Evolutionary conservation across 2,888 invertebrate genomes (phyloP).

Genomic region (Dryobota labecula): DNA sequence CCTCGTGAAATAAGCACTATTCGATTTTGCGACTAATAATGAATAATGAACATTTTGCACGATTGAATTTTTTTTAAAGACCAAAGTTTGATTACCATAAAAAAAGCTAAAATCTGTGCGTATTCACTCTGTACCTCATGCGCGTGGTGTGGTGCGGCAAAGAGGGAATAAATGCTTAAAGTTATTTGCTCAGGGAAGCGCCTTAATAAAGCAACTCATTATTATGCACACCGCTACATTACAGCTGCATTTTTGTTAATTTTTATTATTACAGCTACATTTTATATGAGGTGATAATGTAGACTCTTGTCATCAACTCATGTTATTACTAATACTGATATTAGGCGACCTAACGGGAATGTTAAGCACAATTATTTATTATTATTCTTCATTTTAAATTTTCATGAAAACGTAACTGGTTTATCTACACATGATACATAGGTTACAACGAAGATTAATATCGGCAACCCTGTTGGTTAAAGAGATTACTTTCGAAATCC

Average conservation of each 20-base stretch:
- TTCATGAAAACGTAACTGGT: not conserved
- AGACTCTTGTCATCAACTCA: not conserved
- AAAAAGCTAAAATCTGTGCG: too few species aligned
- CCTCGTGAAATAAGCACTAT: too few species aligned
- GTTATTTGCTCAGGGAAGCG: too few species aligned
- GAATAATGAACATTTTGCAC: too few species aligned
- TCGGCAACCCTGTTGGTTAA: conserved; percentile 23
- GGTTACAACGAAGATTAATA: conserved; percentile 15
- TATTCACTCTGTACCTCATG: too few species aligned
- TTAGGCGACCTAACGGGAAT: not conserved
- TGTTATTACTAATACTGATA: not conserved
- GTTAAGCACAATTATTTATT: not conserved
- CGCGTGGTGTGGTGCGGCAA: too few species aligned
- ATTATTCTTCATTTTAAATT: not conserved
- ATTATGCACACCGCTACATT: not conserved
- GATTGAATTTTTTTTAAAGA: too few species aligned
- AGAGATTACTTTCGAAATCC: conserved; percentile 42
- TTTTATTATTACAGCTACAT: too few species aligned
- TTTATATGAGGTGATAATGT: not conserved
- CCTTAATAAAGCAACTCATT: conserved; percentile 9
- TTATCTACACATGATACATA: not conserved
- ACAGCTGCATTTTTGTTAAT: too few species aligned
- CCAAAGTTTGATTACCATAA: too few species aligned
- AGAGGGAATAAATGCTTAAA: too few species aligned
- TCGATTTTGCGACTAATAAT: too few species aligned